Percentiles rank a stretch among this genome's conserved stretches.
Conservation (phyloP, 2,113 vertebrate genomes). For the Lucifuga dentata region DNA sequence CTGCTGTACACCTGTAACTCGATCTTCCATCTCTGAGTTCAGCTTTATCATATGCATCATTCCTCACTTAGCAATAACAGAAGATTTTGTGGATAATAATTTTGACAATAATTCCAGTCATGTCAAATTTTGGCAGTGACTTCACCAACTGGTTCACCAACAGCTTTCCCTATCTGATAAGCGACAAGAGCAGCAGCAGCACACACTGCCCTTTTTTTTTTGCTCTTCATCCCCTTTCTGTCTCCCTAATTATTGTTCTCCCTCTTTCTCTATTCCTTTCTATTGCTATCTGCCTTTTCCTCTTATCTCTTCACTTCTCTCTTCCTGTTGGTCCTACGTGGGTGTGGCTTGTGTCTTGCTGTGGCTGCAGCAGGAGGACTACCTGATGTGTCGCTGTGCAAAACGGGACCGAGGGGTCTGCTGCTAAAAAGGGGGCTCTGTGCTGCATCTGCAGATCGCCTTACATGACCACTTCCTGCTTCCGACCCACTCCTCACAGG, state of each 20-base stretch:
- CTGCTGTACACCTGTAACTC: constrained; percentile 41
- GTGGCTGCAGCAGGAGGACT: constrained; percentile 78
- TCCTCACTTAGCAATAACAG: constrained; percentile 20
- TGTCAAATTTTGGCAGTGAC: constrained; percentile 18
- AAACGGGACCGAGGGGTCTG: constrained; percentile 62
- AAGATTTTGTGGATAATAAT: constrained; percentile 36
- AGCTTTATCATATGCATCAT: constrained; percentile 26
- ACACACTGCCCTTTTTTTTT: neutral
- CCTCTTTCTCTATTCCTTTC: constrained; percentile 3
- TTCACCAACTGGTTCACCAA: constrained; percentile 24
- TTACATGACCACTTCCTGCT: constrained; percentile 88
- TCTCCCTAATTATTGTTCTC: constrained; percentile 1
- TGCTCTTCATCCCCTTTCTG: constrained; percentile 11
- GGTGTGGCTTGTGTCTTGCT: constrained; percentile 63
- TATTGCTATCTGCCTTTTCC: constrained; percentile 18
- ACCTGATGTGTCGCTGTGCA: constrained; percentile 81
- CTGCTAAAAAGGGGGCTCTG: constrained; percentile 85
- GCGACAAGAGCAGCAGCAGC: constrained; percentile 13
- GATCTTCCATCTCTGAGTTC: constrained; percentile 13
- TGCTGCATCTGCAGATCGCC: constrained; percentile 82
- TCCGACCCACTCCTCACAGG: constrained; percentile 84
- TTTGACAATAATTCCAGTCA: constrained; percentile 14
- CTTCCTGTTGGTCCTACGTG: constrained; percentile 37
- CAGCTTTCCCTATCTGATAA: constrained; percentile 39
- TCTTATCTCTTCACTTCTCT: constrained; percentile 33